Percentiles rank a stretch among this genome's conserved stretches.
Conservation (phyloP, 2,797 vertebrate species). For the Rhabdomys pumilio region DNA sequence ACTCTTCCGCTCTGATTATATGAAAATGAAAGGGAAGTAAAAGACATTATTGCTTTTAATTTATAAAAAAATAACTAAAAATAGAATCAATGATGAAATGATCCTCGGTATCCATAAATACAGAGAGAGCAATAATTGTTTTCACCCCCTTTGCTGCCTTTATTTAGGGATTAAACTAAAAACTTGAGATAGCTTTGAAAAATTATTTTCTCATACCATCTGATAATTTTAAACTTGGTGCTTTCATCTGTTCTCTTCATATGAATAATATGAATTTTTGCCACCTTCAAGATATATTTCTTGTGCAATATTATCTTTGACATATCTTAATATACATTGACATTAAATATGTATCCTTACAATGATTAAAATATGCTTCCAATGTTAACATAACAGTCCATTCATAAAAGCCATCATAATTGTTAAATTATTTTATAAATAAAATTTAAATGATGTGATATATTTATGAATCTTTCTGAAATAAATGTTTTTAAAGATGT, state of each 20-base stretch:
- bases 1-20: too few relatives aligned
- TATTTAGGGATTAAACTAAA: constrained; percentile 75
- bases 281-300: constrained; percentile 43
- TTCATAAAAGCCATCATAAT: background rate
- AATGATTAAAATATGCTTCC: constrained; percentile 12
- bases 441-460: background rate
- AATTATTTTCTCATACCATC: constrained; percentile 72
- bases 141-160: constrained; percentile 65
- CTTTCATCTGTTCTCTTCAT: constrained; percentile 69
- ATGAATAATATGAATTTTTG: constrained; percentile 69
- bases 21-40: constrained; percentile 70
- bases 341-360: constrained; percentile 22
- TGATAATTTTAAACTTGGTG: constrained; percentile 78
- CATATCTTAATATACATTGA: background rate
- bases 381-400: background rate
- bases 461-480: background rate
- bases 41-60: constrained; percentile 29
- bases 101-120: constrained; percentile 54
- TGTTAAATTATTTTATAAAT: background rate
- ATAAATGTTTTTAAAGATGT: background rate
- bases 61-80: constrained; percentile 48
- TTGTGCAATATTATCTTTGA: constrained; percentile 50
- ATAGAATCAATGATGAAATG: constrained; percentile 45
- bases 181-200: constrained; percentile 77
- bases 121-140: constrained; percentile 65